Base-by-base conservation (phyloP, 2,888 invertebrate species). In the Drosophila diplacantha region DNA sequence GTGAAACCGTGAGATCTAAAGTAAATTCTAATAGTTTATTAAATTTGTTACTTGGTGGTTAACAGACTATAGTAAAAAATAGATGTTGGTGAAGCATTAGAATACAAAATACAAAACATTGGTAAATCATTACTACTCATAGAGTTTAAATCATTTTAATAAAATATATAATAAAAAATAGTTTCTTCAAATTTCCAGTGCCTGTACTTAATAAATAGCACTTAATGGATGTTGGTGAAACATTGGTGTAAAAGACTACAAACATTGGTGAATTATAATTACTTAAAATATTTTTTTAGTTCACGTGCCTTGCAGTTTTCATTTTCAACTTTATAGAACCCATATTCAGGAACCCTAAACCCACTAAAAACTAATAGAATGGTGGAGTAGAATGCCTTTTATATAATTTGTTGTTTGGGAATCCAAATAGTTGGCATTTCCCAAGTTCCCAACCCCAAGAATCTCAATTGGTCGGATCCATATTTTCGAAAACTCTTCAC, bases 401-500 rank as follows among this genome's bases (percentile, higher is more conserved):
- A 5, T 20, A 18, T 46, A 31, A 31, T 46, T 46, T 46, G 18
- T 31, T 20, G 5, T 9, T 12, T 20, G 44, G 5, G 29, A 31
- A 20, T 46, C 18, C 9, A 46, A 46, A 55, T 53, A 55, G 54
- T 55, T 55, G 1, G 20, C 54, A 29, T 55, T 29, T 16, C 3
- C 20, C 4, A 29, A 39, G 14, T 14, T 16, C 12, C 22, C 26
- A 39, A 4, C 8, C 16, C 32, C 11, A 22, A 24, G 26, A 59
- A 46, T 46, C n/a, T 9, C 18, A 34, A 46, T 53, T 44, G 26
- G 51, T 26, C 11, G 51, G 8, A 52, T 31, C 57, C 38, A 38
- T 49, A 62, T 38, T 62, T 64, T 46, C 9, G 31, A 22, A 47
- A 47, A 47, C 34, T 32, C 52, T 14, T 20, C 16, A 20, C 63